Evolutionary conservation across 2,797 vertebrate species (phyloP), one percentile per base, ranked within the genome.

Genomic region (Micropoecilia bifurca): DNA sequence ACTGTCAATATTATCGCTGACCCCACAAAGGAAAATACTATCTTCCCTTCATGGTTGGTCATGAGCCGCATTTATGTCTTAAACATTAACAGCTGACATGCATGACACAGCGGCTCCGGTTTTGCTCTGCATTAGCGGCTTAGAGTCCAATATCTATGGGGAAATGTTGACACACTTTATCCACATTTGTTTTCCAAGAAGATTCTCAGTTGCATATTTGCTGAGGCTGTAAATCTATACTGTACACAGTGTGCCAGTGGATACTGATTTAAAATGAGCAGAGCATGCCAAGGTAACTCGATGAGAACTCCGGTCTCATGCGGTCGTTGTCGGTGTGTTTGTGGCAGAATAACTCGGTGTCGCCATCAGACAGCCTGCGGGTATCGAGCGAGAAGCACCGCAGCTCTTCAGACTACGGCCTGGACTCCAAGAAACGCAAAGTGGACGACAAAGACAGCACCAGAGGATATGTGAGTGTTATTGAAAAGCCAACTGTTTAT

Each of bases 361-460:
- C 98, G 0, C 98, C 98, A 1, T 98, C 97, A 4, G 98, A 99
- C 94, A 99, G 98, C 92, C 93, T 99, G 87, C 94, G 98, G 74
- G 88, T 95, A 0, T 94, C 96, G 69, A 97, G 97, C 0, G 98
- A 99, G 93, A 99, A 98, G 90, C 98, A 98, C 93, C 95, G 98
- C 39, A 93, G 97, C 85, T 98, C 98, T 7, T 95, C 97, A 0
- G 98, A 99, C 78, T 99, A 98, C 73, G 89, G 96, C 83, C 93
- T 97, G 3, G 98, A 99, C 89, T 93, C 97, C 83, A 99, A 99
- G 95, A 99, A 99, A 87, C 93, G 98, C 89, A 98, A 98, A 90
- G 97, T 97, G 0, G 98, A 99, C 59, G 98, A 99, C 93, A 99
- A 99, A 90, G 98, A 99, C 92, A 97, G 94, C 91, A 94, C 98